Percentiles rank a stretch among this genome's conserved stretches.
These are phyloP conservation scores for Silurus aristotelis DNA, from an alignment of 2,797 vertebrate genomes.

Conservation along the genomic window DNA sequence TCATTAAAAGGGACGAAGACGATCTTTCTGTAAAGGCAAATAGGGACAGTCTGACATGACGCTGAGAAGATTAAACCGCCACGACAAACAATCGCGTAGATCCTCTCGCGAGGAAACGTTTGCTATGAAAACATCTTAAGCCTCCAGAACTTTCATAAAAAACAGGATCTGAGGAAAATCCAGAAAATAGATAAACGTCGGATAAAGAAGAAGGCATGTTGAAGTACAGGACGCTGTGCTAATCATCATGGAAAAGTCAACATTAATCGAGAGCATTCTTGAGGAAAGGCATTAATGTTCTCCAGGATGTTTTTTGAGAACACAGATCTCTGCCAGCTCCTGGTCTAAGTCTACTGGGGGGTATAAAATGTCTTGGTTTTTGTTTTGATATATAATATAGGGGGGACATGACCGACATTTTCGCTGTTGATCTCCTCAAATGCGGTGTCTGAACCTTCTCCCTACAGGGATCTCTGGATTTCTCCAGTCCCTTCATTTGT, in stretches of 20 bases:
- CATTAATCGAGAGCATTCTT: not conserved
- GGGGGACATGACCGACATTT: no score
- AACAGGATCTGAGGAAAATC: not conserved
- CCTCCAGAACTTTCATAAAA: not conserved
- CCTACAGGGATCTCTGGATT: no score
- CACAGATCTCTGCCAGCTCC: not conserved
- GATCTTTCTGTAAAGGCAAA: not conserved
- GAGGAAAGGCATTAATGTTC: not conserved
- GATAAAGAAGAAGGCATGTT: not conserved
- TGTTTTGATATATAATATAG: no score
- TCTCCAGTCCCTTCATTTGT: no score
- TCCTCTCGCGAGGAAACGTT: not conserved
- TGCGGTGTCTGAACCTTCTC: no score
- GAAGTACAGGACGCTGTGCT: not conserved
- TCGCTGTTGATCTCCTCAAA: no score
- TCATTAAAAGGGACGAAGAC: not conserved
- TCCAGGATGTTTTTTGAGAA: not conserved
- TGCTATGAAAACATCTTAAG: constrained; percentile 1
- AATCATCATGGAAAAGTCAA: not conserved
- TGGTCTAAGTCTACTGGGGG: no score
- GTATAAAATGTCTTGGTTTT: not conserved
- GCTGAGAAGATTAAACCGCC: constrained; percentile 2
- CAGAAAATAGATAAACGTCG: not conserved
- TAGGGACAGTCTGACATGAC: not conserved
- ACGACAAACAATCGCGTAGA: not conserved